Percentiles rank a stretch among this genome's conserved stretches.
phyloP scores from a whole-genome alignment of 2,888 invertebrate genomes.

The Diploptera punctata region DNA sequence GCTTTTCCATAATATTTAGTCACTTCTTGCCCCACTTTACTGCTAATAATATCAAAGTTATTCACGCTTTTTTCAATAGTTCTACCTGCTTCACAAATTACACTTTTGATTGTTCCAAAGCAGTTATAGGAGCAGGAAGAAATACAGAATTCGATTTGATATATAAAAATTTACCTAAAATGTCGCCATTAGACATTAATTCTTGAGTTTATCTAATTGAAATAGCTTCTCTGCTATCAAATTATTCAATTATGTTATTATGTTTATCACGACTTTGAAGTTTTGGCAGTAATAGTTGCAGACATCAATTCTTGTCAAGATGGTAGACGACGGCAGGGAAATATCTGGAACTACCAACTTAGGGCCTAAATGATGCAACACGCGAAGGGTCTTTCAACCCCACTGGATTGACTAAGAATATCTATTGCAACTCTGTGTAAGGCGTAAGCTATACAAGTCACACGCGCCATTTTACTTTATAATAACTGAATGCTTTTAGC shows the following conservation, averaged over 20 bases:
- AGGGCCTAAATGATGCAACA: constrained; percentile 2
- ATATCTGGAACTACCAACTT: constrained; percentile 16
- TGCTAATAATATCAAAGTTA: not conserved
- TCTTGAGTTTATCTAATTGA: not conserved
- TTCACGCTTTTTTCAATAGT: not conserved
- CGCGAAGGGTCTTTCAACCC: not conserved
- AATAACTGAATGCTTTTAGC: not conserved
- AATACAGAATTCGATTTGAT: not conserved
- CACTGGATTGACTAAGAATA: not conserved
- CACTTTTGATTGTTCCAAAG: not conserved
- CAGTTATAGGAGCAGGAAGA: not conserved
- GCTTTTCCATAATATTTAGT: not conserved
- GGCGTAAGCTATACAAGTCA: not conserved
- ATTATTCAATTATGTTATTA: constrained; percentile 2
- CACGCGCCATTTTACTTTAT: not conserved
- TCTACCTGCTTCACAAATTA: not conserved
- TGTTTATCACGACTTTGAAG: not conserved
- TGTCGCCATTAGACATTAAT: not conserved
- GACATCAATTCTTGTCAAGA: not conserved
- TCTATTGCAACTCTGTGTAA: not conserved
- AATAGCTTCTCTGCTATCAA: constrained; percentile 6
- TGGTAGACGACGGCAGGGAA: not conserved
- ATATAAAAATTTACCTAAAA: not conserved
- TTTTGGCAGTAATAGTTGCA: constrained; percentile 19
- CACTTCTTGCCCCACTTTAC: constrained; percentile 3